Conservation (phyloP, 2,113 vertebrate species). For the Meles meles region DNA sequence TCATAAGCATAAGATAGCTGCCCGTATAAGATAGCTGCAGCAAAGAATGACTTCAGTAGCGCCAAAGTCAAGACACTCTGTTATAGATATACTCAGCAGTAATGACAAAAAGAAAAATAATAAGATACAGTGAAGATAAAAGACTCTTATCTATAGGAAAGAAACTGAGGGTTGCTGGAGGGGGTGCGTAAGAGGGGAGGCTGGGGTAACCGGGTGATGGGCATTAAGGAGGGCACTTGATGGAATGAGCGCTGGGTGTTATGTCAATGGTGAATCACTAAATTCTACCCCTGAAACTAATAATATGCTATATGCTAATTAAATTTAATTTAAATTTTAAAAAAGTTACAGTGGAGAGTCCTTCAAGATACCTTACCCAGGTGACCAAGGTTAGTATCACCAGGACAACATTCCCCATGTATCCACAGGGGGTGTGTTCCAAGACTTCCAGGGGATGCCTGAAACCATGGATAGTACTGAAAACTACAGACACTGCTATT, state of each 20-base stretch:
- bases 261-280: background rate
- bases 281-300: background rate
- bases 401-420: background rate
- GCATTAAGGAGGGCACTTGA: background rate
- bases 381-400: background rate
- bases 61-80: background rate
- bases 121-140: background rate
- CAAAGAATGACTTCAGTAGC: background rate
- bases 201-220: background rate
- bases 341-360: background rate
- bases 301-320: background rate
- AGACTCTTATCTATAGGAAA: background rate
- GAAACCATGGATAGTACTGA: background rate
- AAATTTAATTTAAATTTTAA: background rate
- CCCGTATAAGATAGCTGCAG: background rate
- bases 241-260: background rate
- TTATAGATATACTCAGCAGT: background rate
- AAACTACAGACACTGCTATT: background rate
- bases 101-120: background rate
- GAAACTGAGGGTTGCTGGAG: background rate
- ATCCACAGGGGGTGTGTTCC: background rate
- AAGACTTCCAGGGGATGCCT: background rate
- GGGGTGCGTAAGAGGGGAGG: background rate
- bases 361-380: background rate
- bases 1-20: background rate